Evolutionary conservation across 2,113 vertebrate species (phyloP), one percentile per base, ranked within the genome.

Genomic region (Dromas ardeola): DNA sequence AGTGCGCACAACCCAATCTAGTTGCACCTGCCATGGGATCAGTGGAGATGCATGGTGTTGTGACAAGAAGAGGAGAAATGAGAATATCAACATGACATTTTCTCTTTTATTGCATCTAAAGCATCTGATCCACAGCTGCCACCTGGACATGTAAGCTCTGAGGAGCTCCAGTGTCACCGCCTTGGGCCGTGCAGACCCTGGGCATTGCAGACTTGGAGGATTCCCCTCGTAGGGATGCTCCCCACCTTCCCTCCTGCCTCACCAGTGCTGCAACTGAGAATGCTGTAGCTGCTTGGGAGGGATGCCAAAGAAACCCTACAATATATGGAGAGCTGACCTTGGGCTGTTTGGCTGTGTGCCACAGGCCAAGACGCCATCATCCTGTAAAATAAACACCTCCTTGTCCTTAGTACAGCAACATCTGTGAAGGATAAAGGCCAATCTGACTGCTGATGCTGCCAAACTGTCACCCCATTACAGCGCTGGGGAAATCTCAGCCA

Each of bases 311-410:
- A 69, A 92, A 53, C 85, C 65, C 84, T 61, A 1, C 65, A 27
- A 16, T 9, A 69, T 61, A 29, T 10, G 55, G 34, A 93, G 63
- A 84, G 80, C 93, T 91, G 95, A 86, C 96, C 91, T 92, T 92
- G 88, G 91, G 81, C 92, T 66, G 63, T 91, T 82, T 97, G 95
- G 94, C 93, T 71, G 27, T 25, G 53, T 74, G 94, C 95, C 92
- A 89, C 7, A 83, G 96, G 90, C 67, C 72, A 70, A 34, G 87
- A 38, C 63, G 50, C 53, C 50, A 36, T 62, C 92, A 71, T 91
- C 90, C 93, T 91, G 91, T 73, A 88, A 80, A 96, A 88, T 42
- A 83, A 93, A 95, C 91, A 67, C 66, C 88, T 93, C 89, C 86
- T 70, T 5, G 0, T 88, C 86, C 84, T 96, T 47, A 74, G 92